These are phyloP conservation scores for Tetranychus truncatus DNA, from an alignment of 2,888 invertebrate genomes.

Conservation along the genomic window DNA sequence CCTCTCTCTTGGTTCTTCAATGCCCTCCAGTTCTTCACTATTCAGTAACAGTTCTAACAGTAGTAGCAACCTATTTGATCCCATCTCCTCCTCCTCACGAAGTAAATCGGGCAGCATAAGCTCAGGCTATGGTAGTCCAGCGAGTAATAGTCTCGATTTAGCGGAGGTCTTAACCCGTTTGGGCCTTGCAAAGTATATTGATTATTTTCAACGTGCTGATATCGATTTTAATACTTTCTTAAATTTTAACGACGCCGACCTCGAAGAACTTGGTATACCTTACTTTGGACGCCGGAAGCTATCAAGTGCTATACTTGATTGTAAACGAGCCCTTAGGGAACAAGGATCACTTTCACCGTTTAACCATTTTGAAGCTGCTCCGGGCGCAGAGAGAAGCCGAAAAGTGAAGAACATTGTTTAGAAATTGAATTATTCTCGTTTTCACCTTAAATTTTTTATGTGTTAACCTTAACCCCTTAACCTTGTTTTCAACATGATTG, in stretches of 20 bases:
- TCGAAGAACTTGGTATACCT: conserved; percentile 10
- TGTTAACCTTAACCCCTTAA: too few species aligned
- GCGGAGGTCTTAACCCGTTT: neutral
- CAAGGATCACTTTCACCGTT: neutral
- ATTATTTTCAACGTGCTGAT: conserved; percentile 8
- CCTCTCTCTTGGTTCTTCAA: neutral
- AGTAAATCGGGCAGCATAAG: neutral
- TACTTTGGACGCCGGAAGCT: conserved; percentile 14
- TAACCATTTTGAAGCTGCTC: conserved; percentile 11
- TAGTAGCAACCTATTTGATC: neutral
- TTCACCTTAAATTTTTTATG: neutral
- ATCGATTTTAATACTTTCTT: conserved; percentile 14
- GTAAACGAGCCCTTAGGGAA: neutral
- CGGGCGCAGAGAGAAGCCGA: conserved; percentile 9
- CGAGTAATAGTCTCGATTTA: neutral
- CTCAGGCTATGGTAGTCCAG: neutral
- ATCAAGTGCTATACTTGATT: conserved; percentile 5
- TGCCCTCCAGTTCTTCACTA: neutral
- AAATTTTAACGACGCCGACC: conserved; percentile 9
- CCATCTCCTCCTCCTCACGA: neutral
- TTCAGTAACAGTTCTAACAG: neutral
- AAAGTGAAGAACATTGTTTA: neutral
- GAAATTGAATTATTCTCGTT: neutral
- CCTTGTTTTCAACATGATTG: too few species aligned
- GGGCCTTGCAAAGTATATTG: conserved; percentile 12